Conservation (phyloP, 2,113 vertebrate species). For the Cebus imitator region DNA sequence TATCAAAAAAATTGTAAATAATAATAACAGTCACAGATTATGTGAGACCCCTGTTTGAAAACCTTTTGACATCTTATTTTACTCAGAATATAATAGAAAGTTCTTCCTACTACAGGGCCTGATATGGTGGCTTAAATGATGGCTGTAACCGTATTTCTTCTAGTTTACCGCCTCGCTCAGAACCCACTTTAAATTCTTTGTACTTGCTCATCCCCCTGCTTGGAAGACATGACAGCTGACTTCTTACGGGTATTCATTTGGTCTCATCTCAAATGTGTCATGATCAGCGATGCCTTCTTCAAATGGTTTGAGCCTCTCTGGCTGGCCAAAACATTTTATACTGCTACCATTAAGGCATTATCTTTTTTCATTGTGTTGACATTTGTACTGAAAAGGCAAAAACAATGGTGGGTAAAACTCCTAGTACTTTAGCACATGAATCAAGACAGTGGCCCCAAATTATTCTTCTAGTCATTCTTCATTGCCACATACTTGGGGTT, state of each 20-base stretch:
- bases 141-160: not conserved
- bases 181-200: not conserved
- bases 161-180: not conserved
- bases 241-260: not conserved
- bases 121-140: not conserved
- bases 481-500: not conserved
- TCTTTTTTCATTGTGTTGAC: not conserved
- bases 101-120: not conserved
- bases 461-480: not conserved
- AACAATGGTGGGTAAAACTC: not conserved
- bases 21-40: not conserved
- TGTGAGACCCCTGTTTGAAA: not conserved
- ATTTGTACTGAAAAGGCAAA: not conserved
- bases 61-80: not conserved
- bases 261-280: not conserved
- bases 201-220: not conserved
- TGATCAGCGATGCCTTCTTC: not conserved
- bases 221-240: not conserved
- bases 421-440: not conserved
- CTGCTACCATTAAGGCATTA: not conserved
- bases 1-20: not conserved
- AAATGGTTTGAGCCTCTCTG: too few species aligned
- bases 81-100: not conserved
- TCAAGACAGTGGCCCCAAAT: not conserved
- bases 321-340: not conserved